A percentile compares a stretch with the other conserved stretches of the same genome.
phyloP scores from a whole-genome alignment of 92 coral and sea anemone species.

The Parazoanthus swiftii region DNA sequence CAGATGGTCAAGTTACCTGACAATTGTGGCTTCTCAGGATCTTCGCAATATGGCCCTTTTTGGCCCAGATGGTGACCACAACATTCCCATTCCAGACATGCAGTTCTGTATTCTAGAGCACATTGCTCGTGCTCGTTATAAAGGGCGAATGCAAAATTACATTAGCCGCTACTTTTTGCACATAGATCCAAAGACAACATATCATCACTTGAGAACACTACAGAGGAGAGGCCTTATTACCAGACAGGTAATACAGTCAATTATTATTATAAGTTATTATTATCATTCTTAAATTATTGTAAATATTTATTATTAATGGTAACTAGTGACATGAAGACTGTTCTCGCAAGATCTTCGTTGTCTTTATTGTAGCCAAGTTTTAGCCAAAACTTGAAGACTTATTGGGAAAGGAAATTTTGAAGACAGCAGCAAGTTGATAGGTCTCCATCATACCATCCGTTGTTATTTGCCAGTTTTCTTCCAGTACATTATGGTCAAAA shows the following conservation, averaged over 20 bases:
- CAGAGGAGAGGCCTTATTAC: constrained; percentile 53
- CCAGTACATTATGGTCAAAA: too few species aligned
- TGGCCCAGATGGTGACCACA: constrained; percentile 63
- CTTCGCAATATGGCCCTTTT: constrained; percentile 67
- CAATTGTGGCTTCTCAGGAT: constrained; percentile 89
- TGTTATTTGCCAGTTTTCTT: too few species aligned
- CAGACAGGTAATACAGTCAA: constrained; percentile 55
- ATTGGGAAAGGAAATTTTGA: too few species aligned
- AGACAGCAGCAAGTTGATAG: too few species aligned
- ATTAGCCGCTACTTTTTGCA: constrained; percentile 43
- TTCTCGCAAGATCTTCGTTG: too few species aligned
- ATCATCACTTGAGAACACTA: constrained; percentile 66
- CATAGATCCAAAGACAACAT: constrained; percentile 58
- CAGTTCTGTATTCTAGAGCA: constrained; percentile 82
- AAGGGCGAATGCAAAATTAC: constrained; percentile 69
- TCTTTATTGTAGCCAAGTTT: too few species aligned
- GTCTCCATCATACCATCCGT: too few species aligned
- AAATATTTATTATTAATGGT: too few species aligned
- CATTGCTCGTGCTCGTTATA: constrained; percentile 73
- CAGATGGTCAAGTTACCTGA: constrained; percentile 83
- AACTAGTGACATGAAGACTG: too few species aligned
- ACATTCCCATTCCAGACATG: constrained; percentile 51
- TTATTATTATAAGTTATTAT: too few species aligned
- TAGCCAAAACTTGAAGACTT: too few species aligned
- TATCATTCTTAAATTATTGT: too few species aligned